phyloP scores from a whole-genome alignment of 2,888 invertebrate genomes.

The Magallana nippona region DNA sequence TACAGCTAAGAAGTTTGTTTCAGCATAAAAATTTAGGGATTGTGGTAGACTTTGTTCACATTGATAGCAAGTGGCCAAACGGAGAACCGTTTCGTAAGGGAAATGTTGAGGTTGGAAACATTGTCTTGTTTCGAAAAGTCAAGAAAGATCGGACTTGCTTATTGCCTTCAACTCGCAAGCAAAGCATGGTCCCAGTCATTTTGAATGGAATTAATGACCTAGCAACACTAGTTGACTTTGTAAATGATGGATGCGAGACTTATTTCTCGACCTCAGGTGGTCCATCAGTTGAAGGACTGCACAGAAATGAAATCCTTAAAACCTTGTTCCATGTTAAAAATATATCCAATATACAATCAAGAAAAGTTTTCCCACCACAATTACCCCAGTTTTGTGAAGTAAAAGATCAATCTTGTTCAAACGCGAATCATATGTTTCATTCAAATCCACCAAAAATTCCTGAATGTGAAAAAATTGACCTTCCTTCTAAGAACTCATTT shows the following conservation, averaged over 20 bases:
- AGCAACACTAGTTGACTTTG: slow-evolving; percentile 59
- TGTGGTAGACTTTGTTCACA: background rate
- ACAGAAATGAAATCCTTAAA: slow-evolving; percentile 66
- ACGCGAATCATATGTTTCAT: background rate
- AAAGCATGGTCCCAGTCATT: slow-evolving; percentile 43
- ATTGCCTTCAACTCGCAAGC: slow-evolving; percentile 40
- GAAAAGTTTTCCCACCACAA: slow-evolving; percentile 3
- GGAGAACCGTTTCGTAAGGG: background rate
- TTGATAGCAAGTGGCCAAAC: slow-evolving; percentile 21
- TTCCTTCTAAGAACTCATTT: slow-evolving; percentile 65
- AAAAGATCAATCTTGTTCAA: background rate
- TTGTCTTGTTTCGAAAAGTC: slow-evolving; percentile 40
- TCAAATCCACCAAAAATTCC: slow-evolving; percentile 42
- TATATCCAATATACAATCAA: slow-evolving; percentile 54
- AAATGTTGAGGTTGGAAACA: background rate
- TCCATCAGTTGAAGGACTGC: slow-evolving; percentile 65
- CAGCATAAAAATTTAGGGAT: background rate
- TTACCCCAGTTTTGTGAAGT: background rate
- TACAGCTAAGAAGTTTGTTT: background rate
- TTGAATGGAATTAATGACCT: slow-evolving; percentile 53
- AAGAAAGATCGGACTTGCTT: slow-evolving; percentile 66
- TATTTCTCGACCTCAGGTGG: slow-evolving; percentile 64
- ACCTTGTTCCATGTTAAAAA: slow-evolving; percentile 65
- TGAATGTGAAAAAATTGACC: slow-evolving; percentile 64
- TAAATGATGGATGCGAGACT: slow-evolving; percentile 70